Evolutionary conservation across 2,113 vertebrate genomes (phyloP).

Genomic region (Bagarius yarrelli): DNA sequence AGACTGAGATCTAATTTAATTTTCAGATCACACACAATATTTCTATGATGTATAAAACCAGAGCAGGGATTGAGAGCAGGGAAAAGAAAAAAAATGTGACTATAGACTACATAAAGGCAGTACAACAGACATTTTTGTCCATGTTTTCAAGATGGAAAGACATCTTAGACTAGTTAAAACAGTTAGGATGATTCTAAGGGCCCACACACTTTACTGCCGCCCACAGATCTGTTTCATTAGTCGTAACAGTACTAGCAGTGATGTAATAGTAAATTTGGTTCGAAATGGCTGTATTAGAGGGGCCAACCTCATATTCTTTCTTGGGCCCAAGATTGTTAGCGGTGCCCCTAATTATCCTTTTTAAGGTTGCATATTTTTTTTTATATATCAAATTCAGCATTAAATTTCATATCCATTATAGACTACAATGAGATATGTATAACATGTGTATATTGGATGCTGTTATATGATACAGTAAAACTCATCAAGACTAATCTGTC

Average conservation of each 20-base stretch:
- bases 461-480: constrained; percentile 20
- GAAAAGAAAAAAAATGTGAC: background rate
- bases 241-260: no score
- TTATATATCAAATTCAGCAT: background rate
- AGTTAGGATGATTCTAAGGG: no score
- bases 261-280: no score
- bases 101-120: background rate
- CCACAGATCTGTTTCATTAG: no score
- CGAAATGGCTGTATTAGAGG: no score
- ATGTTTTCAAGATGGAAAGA: background rate
- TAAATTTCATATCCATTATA: background rate
- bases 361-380: no score
- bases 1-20: background rate
- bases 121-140: background rate
- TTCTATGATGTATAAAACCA: background rate
- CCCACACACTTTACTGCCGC: no score
- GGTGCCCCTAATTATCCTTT: no score
- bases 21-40: background rate
- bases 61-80: background rate
- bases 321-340: no score
- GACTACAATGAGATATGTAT: background rate
- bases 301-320: no score
- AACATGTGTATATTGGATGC: constrained; percentile 25
- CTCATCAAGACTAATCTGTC: constrained; percentile 15
- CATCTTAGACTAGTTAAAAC: background rate